Conservation (phyloP, 2,113 vertebrate genomes). For the Nettapus auritus region DNA sequence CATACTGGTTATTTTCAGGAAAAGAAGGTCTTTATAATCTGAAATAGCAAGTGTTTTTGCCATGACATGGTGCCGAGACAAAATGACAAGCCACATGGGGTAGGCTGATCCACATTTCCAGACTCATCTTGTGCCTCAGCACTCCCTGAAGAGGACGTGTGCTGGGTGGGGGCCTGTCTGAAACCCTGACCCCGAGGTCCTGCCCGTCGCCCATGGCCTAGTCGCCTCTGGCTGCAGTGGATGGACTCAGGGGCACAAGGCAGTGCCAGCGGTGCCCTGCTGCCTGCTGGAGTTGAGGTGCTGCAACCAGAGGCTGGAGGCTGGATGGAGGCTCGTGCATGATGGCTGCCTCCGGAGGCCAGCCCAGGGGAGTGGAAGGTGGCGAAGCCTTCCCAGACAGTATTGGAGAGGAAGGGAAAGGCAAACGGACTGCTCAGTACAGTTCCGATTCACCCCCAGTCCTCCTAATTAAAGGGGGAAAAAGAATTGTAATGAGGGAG, state of each 20-base stretch:
- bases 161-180: fast-evolving
- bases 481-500: background rate
- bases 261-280: background rate
- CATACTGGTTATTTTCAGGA: background rate
- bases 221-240: background rate
- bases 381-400: background rate
- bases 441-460: background rate
- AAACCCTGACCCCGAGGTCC: too few relatives aligned
- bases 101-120: background rate
- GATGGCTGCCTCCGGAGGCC: background rate
- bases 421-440: background rate
- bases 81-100: background rate
- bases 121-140: background rate
- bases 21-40: background rate
- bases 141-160: fast-evolving
- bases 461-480: background rate
- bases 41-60: background rate
- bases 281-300: background rate
- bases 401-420: background rate
- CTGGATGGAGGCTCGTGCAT: background rate
- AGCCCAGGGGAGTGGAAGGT: background rate
- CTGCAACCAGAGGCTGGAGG: fast-evolving
- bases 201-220: background rate
- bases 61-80: background rate
- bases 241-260: background rate